These are phyloP conservation scores for Sandelia bainsii DNA, from an alignment of 2,797 vertebrate species.

Conservation along the genomic window DNA sequence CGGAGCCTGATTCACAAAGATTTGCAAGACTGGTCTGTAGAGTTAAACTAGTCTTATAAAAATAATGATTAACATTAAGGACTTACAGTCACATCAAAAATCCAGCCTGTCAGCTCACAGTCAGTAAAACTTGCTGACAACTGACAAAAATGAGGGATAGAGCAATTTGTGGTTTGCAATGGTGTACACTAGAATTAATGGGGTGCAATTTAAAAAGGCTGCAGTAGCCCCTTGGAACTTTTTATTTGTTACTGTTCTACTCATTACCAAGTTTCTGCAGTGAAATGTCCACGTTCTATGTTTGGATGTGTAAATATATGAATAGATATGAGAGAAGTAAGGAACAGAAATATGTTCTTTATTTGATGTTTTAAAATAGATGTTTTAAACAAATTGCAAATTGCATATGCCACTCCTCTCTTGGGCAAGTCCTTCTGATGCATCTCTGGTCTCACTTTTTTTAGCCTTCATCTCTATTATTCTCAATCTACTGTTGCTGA, in stretches of 20 bases:
- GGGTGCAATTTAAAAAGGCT: slow-evolving; percentile 10
- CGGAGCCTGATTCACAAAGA: background rate
- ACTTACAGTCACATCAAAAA: background rate
- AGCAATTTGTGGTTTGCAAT: slow-evolving; percentile 23
- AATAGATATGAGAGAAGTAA: too few species aligned
- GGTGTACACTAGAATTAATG: background rate
- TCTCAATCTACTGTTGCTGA: too few species aligned
- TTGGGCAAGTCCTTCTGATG: too few species aligned
- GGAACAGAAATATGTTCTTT: too few species aligned
- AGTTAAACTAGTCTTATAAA: slow-evolving; percentile 2
- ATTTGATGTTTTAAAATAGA: too few species aligned
- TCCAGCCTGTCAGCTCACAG: background rate
- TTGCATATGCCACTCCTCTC: too few species aligned
- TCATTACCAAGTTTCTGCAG: background rate
- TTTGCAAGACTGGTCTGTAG: background rate
- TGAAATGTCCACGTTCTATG: too few species aligned
- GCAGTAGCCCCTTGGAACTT: slow-evolving; percentile 1
- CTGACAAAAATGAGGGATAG: background rate
- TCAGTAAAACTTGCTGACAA: slow-evolving; percentile 6
- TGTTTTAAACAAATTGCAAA: too few species aligned
- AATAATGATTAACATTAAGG: background rate
- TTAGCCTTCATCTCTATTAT: too few species aligned
- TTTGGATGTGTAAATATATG: too few species aligned
- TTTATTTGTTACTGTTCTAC: background rate
- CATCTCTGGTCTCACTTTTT: too few species aligned